Percentiles rank a stretch among this genome's conserved stretches.
These are phyloP conservation scores for Sebastes ruberrimus DNA, from an alignment of 2,797 vertebrate genomes.

Conservation along the genomic window DNA sequence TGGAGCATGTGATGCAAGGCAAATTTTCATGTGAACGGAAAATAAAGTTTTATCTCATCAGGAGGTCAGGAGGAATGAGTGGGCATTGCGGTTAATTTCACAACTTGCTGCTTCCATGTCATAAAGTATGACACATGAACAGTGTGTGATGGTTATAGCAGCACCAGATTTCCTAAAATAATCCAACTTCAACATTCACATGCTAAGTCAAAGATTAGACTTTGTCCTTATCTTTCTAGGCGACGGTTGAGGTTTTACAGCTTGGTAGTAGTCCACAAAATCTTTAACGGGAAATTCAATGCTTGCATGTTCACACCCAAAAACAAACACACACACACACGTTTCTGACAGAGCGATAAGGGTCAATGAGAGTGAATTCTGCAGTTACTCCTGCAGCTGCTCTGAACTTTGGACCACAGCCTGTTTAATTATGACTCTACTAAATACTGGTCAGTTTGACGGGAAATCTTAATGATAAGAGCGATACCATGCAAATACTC, in stretches of 20 bases:
- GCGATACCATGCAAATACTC: not conserved
- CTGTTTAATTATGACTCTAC: too few species aligned
- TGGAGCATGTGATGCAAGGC: not conserved
- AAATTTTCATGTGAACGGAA: not conserved
- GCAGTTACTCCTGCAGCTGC: not conserved
- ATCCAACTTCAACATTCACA: not conserved
- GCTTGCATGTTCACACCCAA: not conserved
- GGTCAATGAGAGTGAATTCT: not conserved
- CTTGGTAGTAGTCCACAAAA: too few species aligned
- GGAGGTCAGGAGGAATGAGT: not conserved
- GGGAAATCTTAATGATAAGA: not conserved
- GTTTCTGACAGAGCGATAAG: not conserved
- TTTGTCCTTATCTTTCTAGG: not conserved
- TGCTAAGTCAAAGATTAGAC: not conserved
- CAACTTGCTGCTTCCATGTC: not conserved
- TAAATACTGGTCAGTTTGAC: not conserved
- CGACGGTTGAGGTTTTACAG: not conserved
- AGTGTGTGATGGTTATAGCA: not conserved
- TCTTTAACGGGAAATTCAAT: not conserved
- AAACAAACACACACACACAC: not conserved
- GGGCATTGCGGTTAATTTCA: not conserved
- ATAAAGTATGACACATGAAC: not conserved
- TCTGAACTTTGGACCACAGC: constrained; percentile 14
- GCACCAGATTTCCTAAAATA: not conserved
- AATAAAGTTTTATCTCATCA: not conserved